phyloP scores from a whole-genome alignment of 2,113 vertebrate genomes.

The Rhombomys opimus region DNA sequence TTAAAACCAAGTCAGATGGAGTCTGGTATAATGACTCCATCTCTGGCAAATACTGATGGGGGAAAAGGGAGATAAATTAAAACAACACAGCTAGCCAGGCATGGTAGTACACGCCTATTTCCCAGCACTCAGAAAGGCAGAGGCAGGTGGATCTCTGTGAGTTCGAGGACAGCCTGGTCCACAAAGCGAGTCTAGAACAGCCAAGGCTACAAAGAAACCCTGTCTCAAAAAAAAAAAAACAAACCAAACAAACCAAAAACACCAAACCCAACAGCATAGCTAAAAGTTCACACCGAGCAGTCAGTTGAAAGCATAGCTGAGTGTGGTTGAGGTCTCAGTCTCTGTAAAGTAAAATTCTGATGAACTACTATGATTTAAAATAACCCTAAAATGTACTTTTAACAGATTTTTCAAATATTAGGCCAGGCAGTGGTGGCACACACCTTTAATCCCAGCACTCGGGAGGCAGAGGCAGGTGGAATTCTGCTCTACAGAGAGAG shows the following conservation, averaged over 20 bases:
- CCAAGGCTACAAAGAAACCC: no score
- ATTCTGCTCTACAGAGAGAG: not conserved
- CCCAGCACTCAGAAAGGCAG: no score
- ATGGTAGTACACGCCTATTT: no score
- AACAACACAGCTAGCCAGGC: not conserved
- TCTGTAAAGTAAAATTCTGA: not conserved
- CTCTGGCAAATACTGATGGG: not conserved
- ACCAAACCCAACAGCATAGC: not conserved
- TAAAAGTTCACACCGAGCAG: not conserved
- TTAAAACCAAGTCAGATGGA: slow-evolving; percentile 32
- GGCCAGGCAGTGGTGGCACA: not conserved
- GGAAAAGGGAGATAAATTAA: not conserved
- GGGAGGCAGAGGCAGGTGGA: not conserved
- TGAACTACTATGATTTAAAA: not conserved
- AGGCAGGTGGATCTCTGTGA: no score
- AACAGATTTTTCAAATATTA: slow-evolving; percentile 30
- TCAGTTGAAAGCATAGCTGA: not conserved
- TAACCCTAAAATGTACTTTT: not conserved
- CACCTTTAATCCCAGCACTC: not conserved
- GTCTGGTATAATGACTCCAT: not conserved
- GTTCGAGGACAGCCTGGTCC: no score
- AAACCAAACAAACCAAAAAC: no score
- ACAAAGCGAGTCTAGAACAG: no score
- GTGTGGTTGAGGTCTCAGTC: not conserved
- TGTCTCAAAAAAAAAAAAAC: no score